Evolutionary conservation across 1,140 invertebrate species (phyloP).

Genomic region (Drosophila kurseongensis): DNA sequence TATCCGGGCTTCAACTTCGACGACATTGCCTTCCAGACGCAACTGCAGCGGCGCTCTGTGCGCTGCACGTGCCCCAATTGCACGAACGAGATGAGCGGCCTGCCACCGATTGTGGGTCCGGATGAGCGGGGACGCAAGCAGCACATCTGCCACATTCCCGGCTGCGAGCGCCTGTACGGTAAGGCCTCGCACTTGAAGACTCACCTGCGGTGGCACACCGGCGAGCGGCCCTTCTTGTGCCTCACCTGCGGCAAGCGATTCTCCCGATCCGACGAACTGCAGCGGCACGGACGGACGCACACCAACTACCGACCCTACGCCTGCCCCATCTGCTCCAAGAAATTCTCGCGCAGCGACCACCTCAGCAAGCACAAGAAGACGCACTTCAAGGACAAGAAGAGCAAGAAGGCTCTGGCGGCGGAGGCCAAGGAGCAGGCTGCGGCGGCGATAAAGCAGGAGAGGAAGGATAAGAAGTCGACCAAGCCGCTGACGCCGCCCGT

Average conservation of each 20-base stretch:
- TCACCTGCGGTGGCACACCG: constrained; percentile 93
- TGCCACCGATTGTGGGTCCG: constrained; percentile 86
- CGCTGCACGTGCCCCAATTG: constrained; percentile 91
- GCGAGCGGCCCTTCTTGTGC: constrained; percentile 91
- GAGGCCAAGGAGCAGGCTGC: constrained; percentile 71
- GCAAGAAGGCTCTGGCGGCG: constrained; percentile 72
- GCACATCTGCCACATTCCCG: constrained; percentile 95
- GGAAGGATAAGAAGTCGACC: constrained; percentile 35
- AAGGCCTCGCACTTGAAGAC: constrained; percentile 96
- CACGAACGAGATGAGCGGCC: constrained; percentile 88
- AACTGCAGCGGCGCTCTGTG: constrained; percentile 85
- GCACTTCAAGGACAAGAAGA: constrained; percentile 86
- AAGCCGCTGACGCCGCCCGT: constrained; percentile 19
- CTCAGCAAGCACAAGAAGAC: constrained; percentile 93
- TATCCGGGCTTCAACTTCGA: constrained; percentile 81
- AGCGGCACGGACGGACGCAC: constrained; percentile 92
- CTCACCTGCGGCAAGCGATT: constrained; percentile 94
- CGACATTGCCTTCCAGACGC: constrained; percentile 81
- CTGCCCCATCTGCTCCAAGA: constrained; percentile 90
- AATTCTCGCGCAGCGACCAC: constrained; percentile 94
- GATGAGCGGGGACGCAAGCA: constrained; percentile 89
- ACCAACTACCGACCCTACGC: constrained; percentile 93
- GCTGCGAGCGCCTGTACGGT: constrained; percentile 96
- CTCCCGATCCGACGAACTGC: constrained; percentile 94
- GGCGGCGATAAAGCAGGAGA: constrained; percentile 66